phyloP scores from a whole-genome alignment of 2,113 vertebrate genomes.

The Microcebus jonahi region DNA sequence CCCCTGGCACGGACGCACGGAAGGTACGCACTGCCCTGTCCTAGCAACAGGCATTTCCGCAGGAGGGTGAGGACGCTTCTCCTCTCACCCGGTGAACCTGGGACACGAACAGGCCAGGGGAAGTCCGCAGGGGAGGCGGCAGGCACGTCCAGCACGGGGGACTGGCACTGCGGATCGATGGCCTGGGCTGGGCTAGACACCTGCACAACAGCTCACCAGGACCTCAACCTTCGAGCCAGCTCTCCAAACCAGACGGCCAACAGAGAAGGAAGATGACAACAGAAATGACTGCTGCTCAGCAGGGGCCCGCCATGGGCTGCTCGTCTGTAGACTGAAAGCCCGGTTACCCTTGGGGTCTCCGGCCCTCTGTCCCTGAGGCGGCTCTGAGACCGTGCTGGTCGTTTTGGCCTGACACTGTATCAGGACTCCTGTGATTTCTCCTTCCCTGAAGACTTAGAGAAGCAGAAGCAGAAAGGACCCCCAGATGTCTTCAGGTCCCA shows the following conservation, averaged over 20 bases:
- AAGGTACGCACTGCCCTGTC: not conserved
- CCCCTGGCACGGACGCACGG: accelerated
- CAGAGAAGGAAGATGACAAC: not conserved
- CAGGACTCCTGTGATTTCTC: not conserved
- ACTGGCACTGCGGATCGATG: accelerated
- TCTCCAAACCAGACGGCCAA: not conserved
- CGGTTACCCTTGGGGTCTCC: not conserved
- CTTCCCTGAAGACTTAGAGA: not conserved
- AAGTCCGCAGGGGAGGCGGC: not conserved
- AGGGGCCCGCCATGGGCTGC: not conserved
- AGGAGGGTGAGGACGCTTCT: not conserved
- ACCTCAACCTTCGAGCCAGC: not conserved
- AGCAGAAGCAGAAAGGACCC: not conserved
- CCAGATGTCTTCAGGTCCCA: not conserved
- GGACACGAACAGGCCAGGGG: not conserved
- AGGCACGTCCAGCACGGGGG: not conserved
- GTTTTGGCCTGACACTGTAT: not conserved
- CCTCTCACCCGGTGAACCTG: not conserved
- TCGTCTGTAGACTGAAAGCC: not conserved
- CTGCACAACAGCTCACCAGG: not conserved
- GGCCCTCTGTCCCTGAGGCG: not conserved
- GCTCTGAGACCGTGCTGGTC: not conserved
- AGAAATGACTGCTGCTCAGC: not conserved
- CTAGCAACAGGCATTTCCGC: not conserved
- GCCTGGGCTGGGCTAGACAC: not conserved